Evolutionary conservation across 2,797 vertebrate species (phyloP), one percentile per base, ranked within the genome.

Genomic region (Poeciliopsis paucimaculata): DNA sequence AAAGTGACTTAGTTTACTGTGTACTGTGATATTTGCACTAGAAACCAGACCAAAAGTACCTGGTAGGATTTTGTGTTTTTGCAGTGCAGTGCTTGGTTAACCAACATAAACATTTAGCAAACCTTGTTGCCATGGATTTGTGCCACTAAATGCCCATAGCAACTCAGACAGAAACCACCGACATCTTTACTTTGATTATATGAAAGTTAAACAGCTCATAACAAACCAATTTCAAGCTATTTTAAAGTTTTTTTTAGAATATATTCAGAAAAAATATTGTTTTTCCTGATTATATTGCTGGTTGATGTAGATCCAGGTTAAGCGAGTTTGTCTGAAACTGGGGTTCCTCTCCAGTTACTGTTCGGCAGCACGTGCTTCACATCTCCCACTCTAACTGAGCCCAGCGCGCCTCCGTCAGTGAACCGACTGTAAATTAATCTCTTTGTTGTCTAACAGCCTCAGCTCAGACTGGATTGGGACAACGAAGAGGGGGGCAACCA

Each of bases 401-500:
- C 79, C 81, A 75, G 87, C 74, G 85, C 76, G 80, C 87, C 82
- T 89, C 88, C 79, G 85, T 86, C 84, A 90, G 82, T 41, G 80
- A 82, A 86, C 36, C 47, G 39, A 79, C 92, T 86, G 91, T 87
- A 90, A 90, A 91, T 92, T 80, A 80, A 87, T 90, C 86, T 91
- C 92, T 91, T 92, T 94, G 92, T 94, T 91, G 91, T 90, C 89
- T 85, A 84, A 91, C 86, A 86, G 85, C 77, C 78, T 12, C 2
- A 20, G 74, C 75, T 74, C 82, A 53, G 85, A 85, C 20, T 66
- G 36, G 79, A 84, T 78, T 31, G 1, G 68, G 45, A 87, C 88
- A 86, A 87, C 84, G 84, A 80, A 83, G 80, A 79, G 28, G 53
- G 75, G 55, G 46, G 77, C 76, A 64, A 70, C 51, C 79, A 51